Conservation (phyloP, 2,888 invertebrate genomes). For the Chaetogeoica ovagalla region DNA sequence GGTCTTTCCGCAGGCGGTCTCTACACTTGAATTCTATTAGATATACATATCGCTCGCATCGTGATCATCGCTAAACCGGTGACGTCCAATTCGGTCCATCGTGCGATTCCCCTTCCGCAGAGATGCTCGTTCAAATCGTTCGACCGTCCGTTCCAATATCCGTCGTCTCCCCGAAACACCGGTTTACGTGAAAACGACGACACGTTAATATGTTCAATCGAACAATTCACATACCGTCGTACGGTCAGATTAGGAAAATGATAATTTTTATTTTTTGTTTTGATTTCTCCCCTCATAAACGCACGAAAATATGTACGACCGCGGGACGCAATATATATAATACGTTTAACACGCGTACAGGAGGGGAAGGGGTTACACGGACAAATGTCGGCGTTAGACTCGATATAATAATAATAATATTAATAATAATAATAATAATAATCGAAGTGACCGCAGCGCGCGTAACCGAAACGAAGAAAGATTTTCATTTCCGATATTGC, state of each 20-base stretch:
- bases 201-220: neutral
- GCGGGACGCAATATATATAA: neutral
- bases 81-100: no score
- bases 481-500: slow-evolving; percentile 51
- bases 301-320: neutral
- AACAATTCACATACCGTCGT: neutral
- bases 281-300: no score
- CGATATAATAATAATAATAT: neutral
- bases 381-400: slow-evolving; percentile 15
- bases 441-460: slow-evolving; percentile 36
- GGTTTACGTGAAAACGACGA: neutral
- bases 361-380: neutral
- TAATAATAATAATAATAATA: no score
- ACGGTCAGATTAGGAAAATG: neutral
- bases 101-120: no score
- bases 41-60: no score
- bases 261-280: slow-evolving; percentile 32
- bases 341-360: neutral
- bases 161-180: no score
- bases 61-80: no score
- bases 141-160: no score
- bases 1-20: no score
- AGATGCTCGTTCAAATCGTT: no score
- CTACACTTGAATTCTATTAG: no score
- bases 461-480: slow-evolving; percentile 24